Conservation (phyloP, 2,797 vertebrate genomes). For the Otolemur crassicaudatus region DNA sequence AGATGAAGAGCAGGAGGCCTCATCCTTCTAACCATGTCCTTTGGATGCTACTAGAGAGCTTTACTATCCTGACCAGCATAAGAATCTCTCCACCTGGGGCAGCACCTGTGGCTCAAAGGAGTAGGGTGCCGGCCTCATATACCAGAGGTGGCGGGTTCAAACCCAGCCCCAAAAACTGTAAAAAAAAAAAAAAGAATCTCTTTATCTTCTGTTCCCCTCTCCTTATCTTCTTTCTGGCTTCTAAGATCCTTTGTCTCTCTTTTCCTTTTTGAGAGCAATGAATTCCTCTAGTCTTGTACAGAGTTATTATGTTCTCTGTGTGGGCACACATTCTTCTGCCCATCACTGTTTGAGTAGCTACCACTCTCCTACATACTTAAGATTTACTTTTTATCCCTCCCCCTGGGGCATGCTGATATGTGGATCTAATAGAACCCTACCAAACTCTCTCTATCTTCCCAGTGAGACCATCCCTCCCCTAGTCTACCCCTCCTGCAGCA, state of each 20-base stretch:
- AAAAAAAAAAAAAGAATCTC: background rate
- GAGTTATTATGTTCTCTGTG: background rate
- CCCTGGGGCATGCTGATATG: background rate
- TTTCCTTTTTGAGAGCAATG: background rate
- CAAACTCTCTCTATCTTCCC: background rate
- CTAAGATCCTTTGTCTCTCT: background rate
- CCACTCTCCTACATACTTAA: background rate
- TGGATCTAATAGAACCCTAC: background rate
- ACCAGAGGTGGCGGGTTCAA: too few species aligned
- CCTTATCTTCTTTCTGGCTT: background rate
- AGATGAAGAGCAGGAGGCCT: background rate
- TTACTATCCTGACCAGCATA: background rate
- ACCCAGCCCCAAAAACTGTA: too few species aligned
- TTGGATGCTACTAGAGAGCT: background rate
- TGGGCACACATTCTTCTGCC: background rate
- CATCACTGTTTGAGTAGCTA: background rate
- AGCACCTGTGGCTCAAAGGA: too few species aligned
- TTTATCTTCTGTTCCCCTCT: background rate
- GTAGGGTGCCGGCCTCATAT: too few species aligned
- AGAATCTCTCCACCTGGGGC: background rate
- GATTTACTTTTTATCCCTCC: background rate
- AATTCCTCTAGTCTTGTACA: background rate
- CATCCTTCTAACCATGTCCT: slow-evolving; percentile 14
- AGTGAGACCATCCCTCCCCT: background rate
- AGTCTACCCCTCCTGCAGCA: background rate